Evolutionary conservation across 2,113 vertebrate genomes (phyloP), one percentile per base, ranked within the genome.

Genomic region (Hystrix cristata): DNA sequence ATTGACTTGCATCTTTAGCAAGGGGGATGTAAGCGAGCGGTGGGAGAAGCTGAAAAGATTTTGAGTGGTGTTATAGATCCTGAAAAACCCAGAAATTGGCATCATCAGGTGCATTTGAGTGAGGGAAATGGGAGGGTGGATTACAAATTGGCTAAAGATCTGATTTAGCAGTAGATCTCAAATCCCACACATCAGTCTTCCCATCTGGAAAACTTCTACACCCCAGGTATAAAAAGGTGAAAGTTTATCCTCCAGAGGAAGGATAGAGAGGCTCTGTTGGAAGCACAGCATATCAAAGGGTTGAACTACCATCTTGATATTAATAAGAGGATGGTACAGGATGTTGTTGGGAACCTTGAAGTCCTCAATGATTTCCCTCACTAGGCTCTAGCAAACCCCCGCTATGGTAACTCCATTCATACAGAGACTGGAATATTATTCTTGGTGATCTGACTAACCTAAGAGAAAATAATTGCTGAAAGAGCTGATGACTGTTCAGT

Each of bases 381-480:
- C 6, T 25, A 65, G 29, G 19, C 23, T 71, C 2, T 31, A 67
- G 57, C 25, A 93, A 25, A 29, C 29, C 71, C 19, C 19, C 71
- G 18, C 5, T 34, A 14, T 59, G 13, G 8, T 72, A 31, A 60
- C 62, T 21, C 5, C 31, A 9, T 89, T 86, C 25, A 59, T 16
- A 25, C n/a, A 72, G 57, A 94, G 14, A 80, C 15, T 79, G 38
- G 86, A 89, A 43, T 69, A 78, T 15, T 95, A 29, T 83, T 90
- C 15, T 23, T 57, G 18, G 34, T 34, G 19, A 48, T 65, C 1
- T 89, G 53, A 94, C 11, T 69, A 67, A 82, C 67, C 83, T 7
- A 84, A 78, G 60, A 85, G 18, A 64, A 95, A 91, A 74, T 55
- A 95, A 72, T 85, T 38, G 71, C 23, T 14, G 19, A 82, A 69